Evolutionary conservation across 2,888 invertebrate genomes (phyloP), one percentile per base, ranked within the genome.

Genomic region (Sesia bembeciformis): DNA sequence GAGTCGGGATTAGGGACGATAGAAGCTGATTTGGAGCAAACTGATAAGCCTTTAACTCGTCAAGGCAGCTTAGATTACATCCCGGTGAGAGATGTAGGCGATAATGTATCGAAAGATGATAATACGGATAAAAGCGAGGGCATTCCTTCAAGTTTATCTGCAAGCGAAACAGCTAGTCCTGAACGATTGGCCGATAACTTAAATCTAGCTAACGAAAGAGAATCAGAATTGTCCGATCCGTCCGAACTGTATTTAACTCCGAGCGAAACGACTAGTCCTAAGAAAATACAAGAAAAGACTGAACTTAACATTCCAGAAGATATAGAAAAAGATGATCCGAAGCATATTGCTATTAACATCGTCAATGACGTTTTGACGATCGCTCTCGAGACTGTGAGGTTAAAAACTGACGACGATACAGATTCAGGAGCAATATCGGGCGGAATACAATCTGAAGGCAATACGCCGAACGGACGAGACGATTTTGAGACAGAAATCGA

Each of bases 231-330:
- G 53, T 93, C 93, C 61, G 93, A 94, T 74, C 90, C 91, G 59
- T 93, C 93, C 52, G 94, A 94, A 68, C 85, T 92, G 57, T 93
- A 93, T 68, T 78, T 93, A 59, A 93, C 93, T 52, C 93, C 93
- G 39, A 93, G 93, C 49, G 93, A 93, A 74, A 85, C 91, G 46
- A 90, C 90, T 63, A 90, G 90, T 63, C 90, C 90, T 61, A 84
- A 81, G 66, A 85, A 80, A 77, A 70, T 67, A 59, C 74, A 76
- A 73, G 87, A 87, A 66, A 87, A 87, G 78, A 79, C 81, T 74
- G 89, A 86, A 55, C 61, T 59, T 42, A 65, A 65, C 59, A 70
- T 71, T 69, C 66, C 72, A 43, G 77, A 79, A 49, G 78, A 80
- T 50, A 63, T 65, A 6, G 75, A 75, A 40, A 67, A 64, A 54